These are phyloP conservation scores for Leptobrachium leishanense DNA, from an alignment of 2,113 vertebrate species.

Conservation along the genomic window DNA sequence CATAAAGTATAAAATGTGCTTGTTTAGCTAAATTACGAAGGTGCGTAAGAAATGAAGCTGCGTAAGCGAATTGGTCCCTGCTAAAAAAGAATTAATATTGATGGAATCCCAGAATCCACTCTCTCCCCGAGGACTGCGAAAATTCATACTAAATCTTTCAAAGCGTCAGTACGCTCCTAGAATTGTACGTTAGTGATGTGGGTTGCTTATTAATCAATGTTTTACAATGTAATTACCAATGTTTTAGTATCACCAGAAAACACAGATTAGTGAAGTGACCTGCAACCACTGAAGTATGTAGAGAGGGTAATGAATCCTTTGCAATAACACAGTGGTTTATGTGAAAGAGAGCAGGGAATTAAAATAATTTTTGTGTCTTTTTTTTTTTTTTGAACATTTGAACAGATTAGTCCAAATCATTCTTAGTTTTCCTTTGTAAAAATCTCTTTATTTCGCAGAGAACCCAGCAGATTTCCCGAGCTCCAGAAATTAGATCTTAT, in stretches of 20 bases:
- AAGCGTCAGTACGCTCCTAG: constrained; percentile 67
- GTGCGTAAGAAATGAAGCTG: constrained; percentile 68
- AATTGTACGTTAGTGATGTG: constrained; percentile 74
- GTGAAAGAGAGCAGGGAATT: constrained; percentile 81
- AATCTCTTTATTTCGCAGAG: constrained; percentile 60
- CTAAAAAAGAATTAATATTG: constrained; percentile 70
- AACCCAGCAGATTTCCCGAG: constrained; percentile 55
- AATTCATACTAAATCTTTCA: constrained; percentile 71
- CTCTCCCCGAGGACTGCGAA: constrained; percentile 62
- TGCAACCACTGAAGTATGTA: constrained; percentile 79
- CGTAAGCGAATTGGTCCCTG: constrained; percentile 63
- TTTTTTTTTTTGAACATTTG: constrained; percentile 65
- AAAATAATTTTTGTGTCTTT: constrained; percentile 61
- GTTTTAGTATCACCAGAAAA: constrained; percentile 84
- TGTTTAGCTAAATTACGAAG: constrained; percentile 68
- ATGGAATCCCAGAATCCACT: constrained; percentile 65
- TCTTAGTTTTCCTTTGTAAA: constrained; percentile 66
- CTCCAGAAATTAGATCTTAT: constrained; percentile 52
- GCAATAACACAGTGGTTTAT: constrained; percentile 77
- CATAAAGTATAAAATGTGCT: constrained; percentile 64
- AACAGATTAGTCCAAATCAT: constrained; percentile 74
- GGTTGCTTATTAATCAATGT: constrained; percentile 92
- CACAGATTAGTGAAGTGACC: constrained; percentile 91
- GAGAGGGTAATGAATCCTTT: constrained; percentile 83
- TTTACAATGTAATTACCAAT: constrained; percentile 88